Percentiles rank a stretch among this genome's conserved stretches.
These are phyloP conservation scores for Drosophila ustulata DNA, from an alignment of 2,888 invertebrate species.

Conservation along the genomic window DNA sequence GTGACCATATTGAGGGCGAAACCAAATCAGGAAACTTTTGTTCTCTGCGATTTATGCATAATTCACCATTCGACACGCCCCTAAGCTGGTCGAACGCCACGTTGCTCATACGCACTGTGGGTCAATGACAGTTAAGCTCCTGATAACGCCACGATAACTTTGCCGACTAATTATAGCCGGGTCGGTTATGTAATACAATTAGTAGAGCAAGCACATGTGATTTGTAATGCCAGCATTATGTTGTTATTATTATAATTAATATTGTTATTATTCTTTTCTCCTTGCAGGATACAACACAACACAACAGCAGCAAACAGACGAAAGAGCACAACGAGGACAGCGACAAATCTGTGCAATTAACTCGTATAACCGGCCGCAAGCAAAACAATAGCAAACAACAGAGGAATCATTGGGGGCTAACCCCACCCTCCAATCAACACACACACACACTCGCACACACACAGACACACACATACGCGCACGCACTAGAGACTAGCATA, in stretches of 20 bases:
- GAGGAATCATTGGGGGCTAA: slow-evolving; percentile 16
- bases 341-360: slow-evolving; percentile 74
- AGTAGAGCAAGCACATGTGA: slow-evolving; percentile 32
- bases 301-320: background rate
- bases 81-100: background rate
- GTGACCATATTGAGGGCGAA: slow-evolving; percentile 14
- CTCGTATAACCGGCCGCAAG: slow-evolving; percentile 56
- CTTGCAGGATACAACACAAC: slow-evolving; percentile 34
- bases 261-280: slow-evolving; percentile 3
- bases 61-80: slow-evolving; percentile 38
- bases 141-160: slow-evolving; percentile 39
- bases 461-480: slow-evolving; percentile 21
- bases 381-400: slow-evolving; percentile 43
- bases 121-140: slow-evolving; percentile 35
- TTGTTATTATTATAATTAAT: slow-evolving; percentile 19
- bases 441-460: slow-evolving; percentile 1
- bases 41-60: slow-evolving; percentile 35
- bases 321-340: slow-evolving; percentile 41
- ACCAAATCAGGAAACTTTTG: background rate
- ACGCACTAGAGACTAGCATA: slow-evolving; percentile 19
- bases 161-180: slow-evolving; percentile 31
- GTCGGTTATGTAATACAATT: slow-evolving; percentile 39
- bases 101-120: slow-evolving; percentile 28
- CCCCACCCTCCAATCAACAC: slow-evolving; percentile 9
- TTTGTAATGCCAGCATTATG: slow-evolving; percentile 21